Evolutionary conservation across 2,888 invertebrate species (phyloP), one percentile per base, ranked within the genome.

Genomic region (Andricus curvator): DNA sequence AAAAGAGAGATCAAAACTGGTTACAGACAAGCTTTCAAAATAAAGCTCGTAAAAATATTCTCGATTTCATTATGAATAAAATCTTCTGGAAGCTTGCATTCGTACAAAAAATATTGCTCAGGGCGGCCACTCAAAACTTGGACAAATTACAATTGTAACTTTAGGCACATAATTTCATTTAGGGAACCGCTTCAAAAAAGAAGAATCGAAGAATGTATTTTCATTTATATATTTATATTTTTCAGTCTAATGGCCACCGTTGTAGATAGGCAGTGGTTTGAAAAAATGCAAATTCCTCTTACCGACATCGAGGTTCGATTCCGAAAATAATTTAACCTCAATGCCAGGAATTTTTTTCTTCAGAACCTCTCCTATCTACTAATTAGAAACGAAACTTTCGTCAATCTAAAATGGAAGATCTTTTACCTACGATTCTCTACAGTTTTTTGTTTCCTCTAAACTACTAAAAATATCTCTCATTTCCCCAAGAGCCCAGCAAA

Each of bases 401-500:
- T 62, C 22, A 62, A 22, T 25, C 15, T 13, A 62, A 62, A 62
- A 62, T 62, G 62, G 62, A 62, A 62, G 62, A 62, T 62, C 22
- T 15, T 62, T 25, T 4, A 29, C 15, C 62, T 62, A 62, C 62
- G 11, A 62, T 62, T 62, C 62, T 62, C 13, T 62, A 62, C 4
- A 62, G 11, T 15, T 62, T 25, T 44, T 62, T 25, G 33, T 33
- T 25, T 11, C 4, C 48, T 48, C 15, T 29, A 29, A 62, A 15
- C 1, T 25, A 62, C 25, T 62, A 62, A 62, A 62, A 62, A 62
- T 62, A 62, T 62, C 6, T 13, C 25, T 13, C 22, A 15, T 6
- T 17, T 29, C 25, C 13, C 15, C 17, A 22, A n/a, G 67, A 67
- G 51, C 48, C 74, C 74, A 74, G 74, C 11, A 56, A 74, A 74